Conservation (phyloP, 2,113 vertebrate genomes). For the Butorides virescens region DNA sequence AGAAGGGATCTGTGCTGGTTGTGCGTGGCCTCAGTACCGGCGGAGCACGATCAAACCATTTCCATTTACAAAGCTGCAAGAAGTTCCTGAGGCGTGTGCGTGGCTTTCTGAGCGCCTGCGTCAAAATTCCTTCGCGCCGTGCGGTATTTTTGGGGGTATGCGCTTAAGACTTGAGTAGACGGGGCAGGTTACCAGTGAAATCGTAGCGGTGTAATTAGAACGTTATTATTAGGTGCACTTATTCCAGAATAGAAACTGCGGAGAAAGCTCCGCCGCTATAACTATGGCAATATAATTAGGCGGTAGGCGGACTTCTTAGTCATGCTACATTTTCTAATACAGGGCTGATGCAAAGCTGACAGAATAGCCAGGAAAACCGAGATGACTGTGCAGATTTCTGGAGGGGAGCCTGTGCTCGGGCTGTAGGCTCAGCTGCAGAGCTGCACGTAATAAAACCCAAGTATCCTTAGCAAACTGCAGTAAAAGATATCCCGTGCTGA, state of each 20-base stretch:
- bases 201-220: neutral
- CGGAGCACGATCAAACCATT: neutral
- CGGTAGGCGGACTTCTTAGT: neutral
- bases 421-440: neutral
- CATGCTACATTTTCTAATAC: neutral
- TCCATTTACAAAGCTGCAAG: neutral
- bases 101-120: neutral
- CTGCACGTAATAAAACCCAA: neutral
- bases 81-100: accelerated
- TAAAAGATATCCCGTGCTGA: accelerated
- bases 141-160: neutral
- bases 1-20: neutral
- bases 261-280: neutral
- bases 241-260: neutral
- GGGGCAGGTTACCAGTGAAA: neutral
- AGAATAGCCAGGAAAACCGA: neutral
- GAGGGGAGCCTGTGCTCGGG: neutral
- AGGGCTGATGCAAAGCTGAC: neutral
- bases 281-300: neutral
- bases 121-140: neutral
- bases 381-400: neutral
- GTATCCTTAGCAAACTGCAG: neutral
- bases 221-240: neutral
- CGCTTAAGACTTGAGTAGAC: neutral
- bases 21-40: neutral